Percentiles rank a stretch among this genome's conserved stretches.
These are phyloP conservation scores for Poeciliopsis turneri DNA, from an alignment of 2,797 vertebrate species.

Conservation along the genomic window DNA sequence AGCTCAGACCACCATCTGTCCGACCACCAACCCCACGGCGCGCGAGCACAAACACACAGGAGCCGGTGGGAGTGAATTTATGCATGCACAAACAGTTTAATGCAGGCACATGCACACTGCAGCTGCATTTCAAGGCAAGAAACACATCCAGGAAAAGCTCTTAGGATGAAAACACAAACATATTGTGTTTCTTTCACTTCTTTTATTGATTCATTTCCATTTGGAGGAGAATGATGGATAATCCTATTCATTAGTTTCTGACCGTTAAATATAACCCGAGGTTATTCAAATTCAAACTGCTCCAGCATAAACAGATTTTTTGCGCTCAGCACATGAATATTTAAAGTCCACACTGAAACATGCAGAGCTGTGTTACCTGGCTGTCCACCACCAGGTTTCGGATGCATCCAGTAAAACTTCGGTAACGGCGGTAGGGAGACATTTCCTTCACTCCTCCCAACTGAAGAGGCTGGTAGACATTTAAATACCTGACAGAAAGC, in stretches of 20 bases:
- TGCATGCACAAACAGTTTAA: slow-evolving; percentile 19
- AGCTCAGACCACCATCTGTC: slow-evolving; percentile 51
- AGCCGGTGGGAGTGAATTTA: slow-evolving; percentile 24
- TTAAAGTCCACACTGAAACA: slow-evolving; percentile 1
- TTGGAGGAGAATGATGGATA: not conserved
- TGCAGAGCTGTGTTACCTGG: slow-evolving; percentile 76
- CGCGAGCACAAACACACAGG: slow-evolving; percentile 10
- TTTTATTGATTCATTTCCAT: not conserved
- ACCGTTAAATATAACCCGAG: not conserved
- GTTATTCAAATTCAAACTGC: not conserved
- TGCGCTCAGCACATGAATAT: not conserved
- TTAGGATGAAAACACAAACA: slow-evolving; percentile 7
- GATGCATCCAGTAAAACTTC: slow-evolving; percentile 87
- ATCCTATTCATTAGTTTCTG: not conserved
- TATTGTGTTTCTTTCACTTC: slow-evolving; percentile 5
- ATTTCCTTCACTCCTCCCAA: slow-evolving; percentile 86
- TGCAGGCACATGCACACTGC: slow-evolving; percentile 26
- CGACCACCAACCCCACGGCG: slow-evolving; percentile 12
- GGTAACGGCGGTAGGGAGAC: slow-evolving; percentile 71
- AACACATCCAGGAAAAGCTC: slow-evolving; percentile 16
- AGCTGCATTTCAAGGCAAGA: slow-evolving; percentile 17
- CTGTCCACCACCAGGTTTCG: slow-evolving; percentile 86
- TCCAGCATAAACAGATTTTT: not conserved
- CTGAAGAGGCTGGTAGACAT: slow-evolving; percentile 87
- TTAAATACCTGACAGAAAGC: slow-evolving; percentile 76